Conservation (phyloP, 2,888 invertebrate genomes). For the Lycophotia porphyrea region DNA sequence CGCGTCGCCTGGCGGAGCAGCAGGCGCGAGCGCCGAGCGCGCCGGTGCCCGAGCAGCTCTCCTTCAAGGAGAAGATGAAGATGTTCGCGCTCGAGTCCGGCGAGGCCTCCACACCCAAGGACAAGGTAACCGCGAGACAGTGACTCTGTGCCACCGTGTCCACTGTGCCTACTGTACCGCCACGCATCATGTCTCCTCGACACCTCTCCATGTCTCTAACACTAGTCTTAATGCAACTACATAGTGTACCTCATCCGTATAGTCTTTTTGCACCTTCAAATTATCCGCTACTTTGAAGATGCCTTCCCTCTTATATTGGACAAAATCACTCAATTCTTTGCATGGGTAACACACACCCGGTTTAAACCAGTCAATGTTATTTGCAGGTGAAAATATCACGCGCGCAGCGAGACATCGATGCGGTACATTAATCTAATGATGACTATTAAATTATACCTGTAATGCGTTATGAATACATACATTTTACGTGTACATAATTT, state of each 20-base stretch:
- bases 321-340: conserved; percentile 41
- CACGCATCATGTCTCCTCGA: conserved; percentile 6
- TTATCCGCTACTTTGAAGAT: conserved; percentile 51
- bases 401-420: conserved; percentile 98
- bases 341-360: conserved; percentile 54
- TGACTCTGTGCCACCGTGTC: conserved; percentile 31
- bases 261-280: conserved; percentile 56
- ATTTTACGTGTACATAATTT: conserved; percentile 50
- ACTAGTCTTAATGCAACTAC: conserved; percentile 52
- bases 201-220: conserved; percentile 43
- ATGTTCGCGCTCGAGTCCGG: conserved; percentile 99
- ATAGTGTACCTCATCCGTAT: conserved; percentile 62
- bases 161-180: not conserved
- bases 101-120: conserved; percentile 97
- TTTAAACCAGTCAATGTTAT: conserved; percentile 62
- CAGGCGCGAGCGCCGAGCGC: conserved; percentile 92
- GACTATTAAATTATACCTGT: conserved; percentile 51
- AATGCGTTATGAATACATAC: conserved; percentile 50
- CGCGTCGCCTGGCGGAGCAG: conserved; percentile 95
- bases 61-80: conserved; percentile 99
- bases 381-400: conserved; percentile 96
- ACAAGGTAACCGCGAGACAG: conserved; percentile 90
- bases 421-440: conserved; percentile 88
- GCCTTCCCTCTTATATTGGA: conserved; percentile 32
- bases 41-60: conserved; percentile 96